Percentiles rank a stretch among this genome's conserved stretches.
These are phyloP conservation scores for Passer montanus DNA, from an alignment of 2,113 vertebrate species.

Conservation along the genomic window DNA sequence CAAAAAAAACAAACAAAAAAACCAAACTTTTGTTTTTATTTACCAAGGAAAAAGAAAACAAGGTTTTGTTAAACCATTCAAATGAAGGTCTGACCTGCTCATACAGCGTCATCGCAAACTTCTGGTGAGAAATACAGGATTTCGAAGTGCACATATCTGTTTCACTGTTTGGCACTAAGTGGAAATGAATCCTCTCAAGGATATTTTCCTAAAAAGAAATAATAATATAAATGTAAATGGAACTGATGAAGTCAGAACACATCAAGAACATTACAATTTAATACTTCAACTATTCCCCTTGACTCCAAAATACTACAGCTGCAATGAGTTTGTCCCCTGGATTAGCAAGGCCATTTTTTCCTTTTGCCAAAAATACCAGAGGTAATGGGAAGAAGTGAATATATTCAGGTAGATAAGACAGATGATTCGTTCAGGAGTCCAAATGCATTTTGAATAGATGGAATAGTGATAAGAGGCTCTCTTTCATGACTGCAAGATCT, in stretches of 20 bases:
- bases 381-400: background rate
- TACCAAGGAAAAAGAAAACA: background rate
- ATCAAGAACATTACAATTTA: background rate
- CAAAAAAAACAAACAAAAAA: background rate
- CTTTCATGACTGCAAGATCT: background rate
- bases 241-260: background rate
- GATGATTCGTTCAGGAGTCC: background rate
- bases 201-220: constrained; percentile 88
- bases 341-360: background rate
- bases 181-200: constrained; percentile 91
- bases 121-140: constrained; percentile 96
- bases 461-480: background rate
- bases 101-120: constrained; percentile 97
- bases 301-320: background rate
- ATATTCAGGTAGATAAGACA: background rate
- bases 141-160: constrained; percentile 92
- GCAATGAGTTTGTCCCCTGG: background rate
- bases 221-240: background rate
- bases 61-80: background rate
- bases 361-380: background rate
- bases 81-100: constrained; percentile 86
- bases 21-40: background rate
- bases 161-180: constrained; percentile 89
- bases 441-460: background rate
- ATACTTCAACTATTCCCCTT: background rate